Percentiles rank a stretch among this genome's conserved stretches.
Evolutionary conservation across 2,113 vertebrate genomes (phyloP).

Genomic region (Sisor rabdophorus): DNA sequence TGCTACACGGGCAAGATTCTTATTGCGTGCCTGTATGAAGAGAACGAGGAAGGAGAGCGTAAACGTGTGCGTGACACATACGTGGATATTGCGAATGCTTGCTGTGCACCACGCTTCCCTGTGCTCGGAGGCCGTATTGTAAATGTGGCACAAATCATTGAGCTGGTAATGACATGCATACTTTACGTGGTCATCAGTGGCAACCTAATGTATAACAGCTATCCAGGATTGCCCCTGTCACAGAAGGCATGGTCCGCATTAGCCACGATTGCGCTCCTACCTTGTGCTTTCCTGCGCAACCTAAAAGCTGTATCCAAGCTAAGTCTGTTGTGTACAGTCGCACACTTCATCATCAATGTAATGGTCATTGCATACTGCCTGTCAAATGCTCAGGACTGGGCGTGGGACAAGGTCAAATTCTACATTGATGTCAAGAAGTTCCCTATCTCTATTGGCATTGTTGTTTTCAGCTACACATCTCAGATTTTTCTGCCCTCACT

Average conservation of each 20-base stretch:
- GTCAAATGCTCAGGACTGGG: constrained; percentile 90
- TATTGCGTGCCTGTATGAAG: constrained; percentile 94
- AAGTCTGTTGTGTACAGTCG: constrained; percentile 90
- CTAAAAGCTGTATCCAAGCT: constrained; percentile 96
- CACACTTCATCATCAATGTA: constrained; percentile 92
- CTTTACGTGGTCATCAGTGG: constrained; percentile 96
- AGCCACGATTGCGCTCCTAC: constrained; percentile 85
- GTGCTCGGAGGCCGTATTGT: constrained; percentile 86
- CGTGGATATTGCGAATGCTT: constrained; percentile 95
- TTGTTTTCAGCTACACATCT: constrained; percentile 99
- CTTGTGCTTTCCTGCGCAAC: constrained; percentile 93
- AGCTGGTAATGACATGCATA: constrained; percentile 97
- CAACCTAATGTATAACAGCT: constrained; percentile 97
- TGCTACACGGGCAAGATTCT: constrained; percentile 98
- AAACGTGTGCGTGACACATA: constrained; percentile 95
- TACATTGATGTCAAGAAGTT: constrained; percentile 98
- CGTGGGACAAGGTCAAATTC: constrained; percentile 98
- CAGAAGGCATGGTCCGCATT: constrained; percentile 97
- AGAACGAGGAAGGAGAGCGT: constrained; percentile 90
- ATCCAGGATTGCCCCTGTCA: constrained; percentile 85
- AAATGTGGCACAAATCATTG: constrained; percentile 96
- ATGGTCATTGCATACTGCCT: constrained; percentile 95
- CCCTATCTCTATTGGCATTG: constrained; percentile 96
- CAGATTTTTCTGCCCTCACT: constrained; percentile 97
- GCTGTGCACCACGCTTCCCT: constrained; percentile 91